Evolutionary conservation across 2,797 vertebrate species (phyloP), one percentile per base, ranked within the genome.

Genomic region (Phoebastria nigripes): DNA sequence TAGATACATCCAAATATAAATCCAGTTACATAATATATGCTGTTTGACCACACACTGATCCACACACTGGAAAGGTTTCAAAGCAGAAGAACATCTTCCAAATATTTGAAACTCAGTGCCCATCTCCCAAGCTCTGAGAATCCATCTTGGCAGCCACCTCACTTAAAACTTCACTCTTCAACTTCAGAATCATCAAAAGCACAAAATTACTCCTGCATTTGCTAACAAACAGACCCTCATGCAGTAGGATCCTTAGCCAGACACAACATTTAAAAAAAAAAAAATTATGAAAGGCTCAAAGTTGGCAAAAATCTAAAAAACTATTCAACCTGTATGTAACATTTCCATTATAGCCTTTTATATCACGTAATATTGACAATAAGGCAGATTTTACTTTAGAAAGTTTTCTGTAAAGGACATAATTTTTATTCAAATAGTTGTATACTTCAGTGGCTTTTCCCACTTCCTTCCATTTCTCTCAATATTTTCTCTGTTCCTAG

Each of bases 1-100:
- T 5, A 8, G 9, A 41, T 5, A 8, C 0, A 1, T 24, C 29
- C 66, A 52, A 35, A 2, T 9, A 33, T 1, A 41, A 65, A 54
- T n/a, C 8, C 9, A 56, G 46, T 42, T 4, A 69, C 15, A 37
- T 8, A 33, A 17, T 1, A 18, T 0, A 8, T 4, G 19, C 25
- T 84, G 31, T 4, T 17, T 35, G 44, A 67, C 59, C 65, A 47
- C 29, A 13, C 1, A 7, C 17, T 4, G 28, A 78, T 3, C 24
- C 42, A 54, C 56, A 42, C 17, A 4, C 9, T 2, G 54, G 41
- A 5, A 41, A 62, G 22, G 21, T 28, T 42, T n/a, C 80, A 59
- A 46, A 83, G 79, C 56, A 73, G 52, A 61, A 54, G 9, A 73
- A 4, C 19, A 42, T 29, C 41, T 74, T 63, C n/a, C 66, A 52